Evolutionary conservation across 2,113 vertebrate species (phyloP).

Genomic region (Bombycilla garrulus): DNA sequence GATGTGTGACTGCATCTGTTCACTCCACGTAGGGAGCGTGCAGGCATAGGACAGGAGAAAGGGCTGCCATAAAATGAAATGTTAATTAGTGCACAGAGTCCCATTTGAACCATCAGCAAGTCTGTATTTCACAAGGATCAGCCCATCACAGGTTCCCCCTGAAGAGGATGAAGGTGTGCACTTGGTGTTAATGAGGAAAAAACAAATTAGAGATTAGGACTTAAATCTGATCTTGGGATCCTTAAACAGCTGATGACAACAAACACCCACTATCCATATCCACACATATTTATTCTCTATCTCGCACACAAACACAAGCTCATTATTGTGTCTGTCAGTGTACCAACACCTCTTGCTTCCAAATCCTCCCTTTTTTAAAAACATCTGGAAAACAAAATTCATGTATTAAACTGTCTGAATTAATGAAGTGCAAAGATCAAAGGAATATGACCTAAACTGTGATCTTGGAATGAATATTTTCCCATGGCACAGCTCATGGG

Average conservation of each 20-base stretch:
- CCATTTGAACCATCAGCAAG: neutral
- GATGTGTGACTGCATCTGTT: constrained; percentile 73
- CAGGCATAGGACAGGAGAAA: constrained; percentile 60
- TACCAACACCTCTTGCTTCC: neutral
- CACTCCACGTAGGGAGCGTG: constrained; percentile 44
- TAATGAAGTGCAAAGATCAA: neutral
- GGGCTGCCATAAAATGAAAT: constrained; percentile 72
- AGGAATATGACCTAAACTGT: neutral
- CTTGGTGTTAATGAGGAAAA: neutral
- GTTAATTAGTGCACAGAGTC: constrained; percentile 55
- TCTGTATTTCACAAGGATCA: neutral
- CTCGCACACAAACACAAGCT: neutral
- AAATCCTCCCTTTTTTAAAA: neutral
- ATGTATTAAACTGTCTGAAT: neutral
- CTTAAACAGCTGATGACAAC: neutral
- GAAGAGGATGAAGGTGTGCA: neutral
- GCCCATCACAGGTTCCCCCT: neutral
- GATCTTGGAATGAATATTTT: neutral
- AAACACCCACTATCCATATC: neutral
- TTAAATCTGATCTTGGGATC: neutral
- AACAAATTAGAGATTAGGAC: neutral
- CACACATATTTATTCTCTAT: neutral
- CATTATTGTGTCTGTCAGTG: neutral
- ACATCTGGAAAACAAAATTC: neutral
- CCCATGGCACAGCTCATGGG: neutral